A percentile compares a stretch with the other conserved stretches of the same genome.
Evolutionary conservation across 2,888 invertebrate species (phyloP).

Genomic region (Nymphalis polychloros): DNA sequence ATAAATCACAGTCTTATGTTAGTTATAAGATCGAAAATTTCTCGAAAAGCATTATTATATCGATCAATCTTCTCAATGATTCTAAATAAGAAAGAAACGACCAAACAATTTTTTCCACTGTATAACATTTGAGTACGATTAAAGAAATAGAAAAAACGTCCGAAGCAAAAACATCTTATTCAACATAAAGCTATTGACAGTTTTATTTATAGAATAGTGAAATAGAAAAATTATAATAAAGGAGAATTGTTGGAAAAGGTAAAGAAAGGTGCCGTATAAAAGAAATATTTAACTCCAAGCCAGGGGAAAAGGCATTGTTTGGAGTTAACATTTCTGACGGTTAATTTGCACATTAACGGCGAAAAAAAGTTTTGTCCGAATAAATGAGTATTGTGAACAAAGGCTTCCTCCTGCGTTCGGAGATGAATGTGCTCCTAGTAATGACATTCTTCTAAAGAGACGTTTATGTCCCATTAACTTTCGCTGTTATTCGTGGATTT

Average conservation of each 20-base stretch:
- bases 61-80: too few species aligned
- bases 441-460: slow-evolving; percentile 41
- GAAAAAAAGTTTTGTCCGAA: slow-evolving; percentile 39
- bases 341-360: slow-evolving; percentile 45
- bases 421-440: slow-evolving; percentile 40
- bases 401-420: slow-evolving; percentile 33
- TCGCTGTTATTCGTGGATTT: slow-evolving; percentile 21
- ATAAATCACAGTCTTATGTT: too few species aligned
- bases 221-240: neutral
- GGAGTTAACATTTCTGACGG: slow-evolving; percentile 38
- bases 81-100: too few species aligned
- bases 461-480: slow-evolving; percentile 39
- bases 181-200: too few species aligned
- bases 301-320: slow-evolving; percentile 37
- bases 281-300: slow-evolving; percentile 30
- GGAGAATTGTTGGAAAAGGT: neutral
- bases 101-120: too few species aligned
- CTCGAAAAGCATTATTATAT: too few species aligned
- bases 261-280: slow-evolving; percentile 3
- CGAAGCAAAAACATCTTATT: too few species aligned
- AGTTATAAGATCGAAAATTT: too few species aligned
- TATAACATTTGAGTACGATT: too few species aligned
- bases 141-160: too few species aligned
- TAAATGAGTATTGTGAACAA: slow-evolving; percentile 41
- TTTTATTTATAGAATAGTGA: neutral